Percentiles rank a stretch among this genome's conserved stretches.
phyloP scores from a whole-genome alignment of 2,888 invertebrate species.

The Germaria angustata region DNA sequence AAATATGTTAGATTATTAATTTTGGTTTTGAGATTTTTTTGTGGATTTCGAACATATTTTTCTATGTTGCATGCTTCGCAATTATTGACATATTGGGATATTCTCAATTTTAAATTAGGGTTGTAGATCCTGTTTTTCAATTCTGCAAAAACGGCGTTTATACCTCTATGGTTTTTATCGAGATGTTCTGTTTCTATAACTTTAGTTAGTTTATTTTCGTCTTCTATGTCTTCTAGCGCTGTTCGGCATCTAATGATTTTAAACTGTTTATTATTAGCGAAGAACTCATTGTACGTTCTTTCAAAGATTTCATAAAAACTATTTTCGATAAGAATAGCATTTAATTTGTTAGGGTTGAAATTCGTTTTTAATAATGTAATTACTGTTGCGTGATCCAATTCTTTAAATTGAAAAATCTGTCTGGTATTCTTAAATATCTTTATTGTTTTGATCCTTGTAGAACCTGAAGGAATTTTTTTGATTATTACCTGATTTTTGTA shows the following conservation, averaged over 20 bases:
- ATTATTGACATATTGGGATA: constrained; percentile 64
- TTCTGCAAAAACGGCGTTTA: constrained; percentile 7
- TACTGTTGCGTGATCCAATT: not conserved
- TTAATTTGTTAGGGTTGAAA: no score
- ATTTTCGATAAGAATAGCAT: no score
- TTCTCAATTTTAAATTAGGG: constrained; percentile 50
- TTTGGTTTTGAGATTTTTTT: not conserved
- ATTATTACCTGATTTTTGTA: no score
- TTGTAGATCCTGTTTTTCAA: constrained; percentile 40
- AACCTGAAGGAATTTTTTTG: no score
- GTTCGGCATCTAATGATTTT: not conserved
- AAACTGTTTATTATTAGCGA: not conserved
- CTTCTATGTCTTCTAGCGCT: not conserved
- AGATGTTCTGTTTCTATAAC: no score
- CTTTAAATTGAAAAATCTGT: constrained; percentile 13
- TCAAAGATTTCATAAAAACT: no score
- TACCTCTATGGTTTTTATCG: constrained; percentile 32
- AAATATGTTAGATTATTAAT: not conserved
- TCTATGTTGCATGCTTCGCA: no score
- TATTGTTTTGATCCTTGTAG: not conserved
- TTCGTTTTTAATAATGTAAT: constrained; percentile 2
- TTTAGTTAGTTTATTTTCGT: constrained; percentile 15
- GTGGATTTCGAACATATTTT: constrained; percentile 54
- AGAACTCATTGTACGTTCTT: no score
- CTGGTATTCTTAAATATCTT: not conserved